Evolutionary conservation across 2,888 invertebrate species (phyloP), one percentile per base, ranked within the genome.

Genomic region (Idaea aversata): DNA sequence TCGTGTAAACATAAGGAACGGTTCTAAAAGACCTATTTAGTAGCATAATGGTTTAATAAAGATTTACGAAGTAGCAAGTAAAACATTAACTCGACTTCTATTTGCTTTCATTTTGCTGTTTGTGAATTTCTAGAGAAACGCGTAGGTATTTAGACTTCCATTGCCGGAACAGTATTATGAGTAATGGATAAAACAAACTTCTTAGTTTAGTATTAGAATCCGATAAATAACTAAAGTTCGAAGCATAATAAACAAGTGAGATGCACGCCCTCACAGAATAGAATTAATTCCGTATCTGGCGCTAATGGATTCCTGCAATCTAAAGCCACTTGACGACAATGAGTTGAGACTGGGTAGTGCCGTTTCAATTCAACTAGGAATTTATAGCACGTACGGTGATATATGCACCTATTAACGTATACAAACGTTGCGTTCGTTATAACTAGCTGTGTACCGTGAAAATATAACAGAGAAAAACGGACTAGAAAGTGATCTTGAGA

Each of bases 241-340:
- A 10, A 47, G 47, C 47, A 47, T 47, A 25, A 25, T 25, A 47
- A 47, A 47, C 47, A 47, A 47, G 47, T 10, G 47, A 47, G 38
- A 34, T 61, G 47, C 10, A 61, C 15, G 36, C 35, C 38, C 61
- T 38, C 61, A 59, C 70, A 67, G 70, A 76, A 75, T 73, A 70
- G 77, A 70, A 80, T 82, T 82, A 82, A 81, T 82, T 79, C 79
- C 75, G 78, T 80, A 77, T 84, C 84, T 85, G 84, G 71, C 76
- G 67, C 75, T 83, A 85, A 85, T 83, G 83, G 84, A 78, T 79
- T 81, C 78, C 81, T 85, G 84, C 83, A 77, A 77, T 79, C 79
- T 78, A 84, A 76, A 72, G 83, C 82, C 83, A 81, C 83, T 84
- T 74, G 75, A 77, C 69, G 78, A 76, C 76, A 75, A 75, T 77